Base-by-base conservation (phyloP, 2,888 invertebrate species). In the Ophion costatus region DNA sequence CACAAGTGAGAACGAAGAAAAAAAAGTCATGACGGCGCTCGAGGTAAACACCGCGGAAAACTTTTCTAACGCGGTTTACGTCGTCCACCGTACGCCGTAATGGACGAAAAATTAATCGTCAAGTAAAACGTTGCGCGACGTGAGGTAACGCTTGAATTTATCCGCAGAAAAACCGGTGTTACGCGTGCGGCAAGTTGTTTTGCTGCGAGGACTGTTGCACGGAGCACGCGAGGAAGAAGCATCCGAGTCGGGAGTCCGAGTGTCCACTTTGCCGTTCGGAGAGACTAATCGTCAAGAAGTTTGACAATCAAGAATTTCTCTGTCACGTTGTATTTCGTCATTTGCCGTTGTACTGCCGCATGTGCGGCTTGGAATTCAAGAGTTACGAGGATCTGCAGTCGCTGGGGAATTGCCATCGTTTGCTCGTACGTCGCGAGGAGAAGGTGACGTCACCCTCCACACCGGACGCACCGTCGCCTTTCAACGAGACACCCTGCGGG, bases 151-250 rank as follows among this genome's bases (percentile, higher is more conserved):
- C 11, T 57, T 81, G 76, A 29, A 33, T 63, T 83, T 84, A 82
- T 78, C 38, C 59, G 76, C 85, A 91, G 90, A 83, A 88, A 10
- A 89, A 88, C 74, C 89, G 88, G 57, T 93, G 93, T 84, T 89
- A 88, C 63, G 83, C 88, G 56, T 93, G 93, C 82, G 88, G 88
- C 45, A 91, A 92, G 67, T 71, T 90, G 0, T 93, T 93, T 79
- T 93, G 93, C 80, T 93, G 93, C 66, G 85, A 51, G 0, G 86
- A 88, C 17, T 93, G 93, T 80, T 90, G 92, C 56, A 86, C 86
- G 66, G 88, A 88, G 7, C 93, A 93, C 82, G 89, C 91, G 61
- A 80, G 85, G 45, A 91, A 84, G 29, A 91, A 90, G 57, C 93
- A 93, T 85, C 83, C 89, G 20, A 76, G 83, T 17, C 82, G 87